Base-by-base conservation (phyloP, 2,797 vertebrate genomes). In the Trematomus bernacchii region DNA sequence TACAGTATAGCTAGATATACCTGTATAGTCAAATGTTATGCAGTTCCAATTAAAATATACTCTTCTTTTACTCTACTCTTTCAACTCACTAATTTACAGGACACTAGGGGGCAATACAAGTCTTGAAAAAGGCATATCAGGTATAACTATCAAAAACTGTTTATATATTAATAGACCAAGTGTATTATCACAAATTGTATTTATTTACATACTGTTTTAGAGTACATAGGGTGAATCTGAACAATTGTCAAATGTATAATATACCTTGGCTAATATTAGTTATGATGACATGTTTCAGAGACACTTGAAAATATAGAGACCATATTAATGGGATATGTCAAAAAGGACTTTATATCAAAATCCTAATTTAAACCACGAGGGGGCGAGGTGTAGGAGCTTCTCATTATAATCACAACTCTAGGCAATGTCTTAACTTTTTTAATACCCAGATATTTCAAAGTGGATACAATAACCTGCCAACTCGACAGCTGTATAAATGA, bases 301-400 rank as follows among this genome's bases (percentile, higher is more conserved):
- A 44, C 43, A 42, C n/a, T 19, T 1, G 10, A 46, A 37, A 37
- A 59, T 57, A 48, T 14, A 37, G 21, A 69, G 19, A 3, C 42
- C 18, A 54, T 58, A 50, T 30, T 37, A 66, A 48, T 16, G 27
- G 12, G 42, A 48, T 48, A 3, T 60, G 14, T 16, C 30, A 54
- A 53, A 47, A 47, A 47, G 11, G 16, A 48, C 14, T 66, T 37
- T 13, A 23, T 57, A 51, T 66, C 13, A 55, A 62, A 66, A 16
- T 50, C 15, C 9, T 50, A 10, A 7, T 71, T 63, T 23, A 40
- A 66, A 74, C 43, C 30, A 18, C 5, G 13, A 33, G 44, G 58
- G n/a, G 16, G 46, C 11, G 16, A 27, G 18, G 40, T 44, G 51
- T 27, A 14, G 10, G 60, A 58, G 47, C 40, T 44, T 57, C 19